These are phyloP conservation scores for Falco cherrug DNA, from an alignment of 2,797 vertebrate genomes.

Conservation along the genomic window DNA sequence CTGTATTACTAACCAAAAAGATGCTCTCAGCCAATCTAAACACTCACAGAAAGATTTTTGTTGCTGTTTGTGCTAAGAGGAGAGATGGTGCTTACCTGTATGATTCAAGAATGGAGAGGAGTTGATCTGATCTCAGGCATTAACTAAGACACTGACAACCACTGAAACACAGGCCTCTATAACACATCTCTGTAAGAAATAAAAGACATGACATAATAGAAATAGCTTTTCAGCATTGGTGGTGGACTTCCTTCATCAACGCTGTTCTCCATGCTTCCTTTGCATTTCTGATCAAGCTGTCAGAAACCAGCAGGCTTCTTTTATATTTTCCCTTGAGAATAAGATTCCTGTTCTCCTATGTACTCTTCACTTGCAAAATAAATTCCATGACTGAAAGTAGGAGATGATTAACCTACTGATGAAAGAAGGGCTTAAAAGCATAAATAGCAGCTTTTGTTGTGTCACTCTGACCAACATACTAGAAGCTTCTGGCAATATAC, in stretches of 20 bases:
- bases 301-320: not conserved
- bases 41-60: not conserved
- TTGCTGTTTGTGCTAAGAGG: not conserved
- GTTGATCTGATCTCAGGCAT: not conserved
- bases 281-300: not conserved
- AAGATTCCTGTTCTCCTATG: not conserved
- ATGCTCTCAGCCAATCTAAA: not conserved
- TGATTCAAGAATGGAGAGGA: not conserved
- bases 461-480: not conserved
- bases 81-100: not conserved
- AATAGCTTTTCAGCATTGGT: not conserved
- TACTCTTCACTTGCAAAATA: conserved; percentile 1
- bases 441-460: not conserved
- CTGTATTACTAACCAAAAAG: not conserved
- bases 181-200: not conserved
- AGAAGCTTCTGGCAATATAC: not conserved
- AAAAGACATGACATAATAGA: not conserved
- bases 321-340: not conserved
- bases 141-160: not conserved
- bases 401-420: not conserved
- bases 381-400: not conserved
- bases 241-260: not conserved
- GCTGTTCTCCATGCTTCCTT: not conserved
- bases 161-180: not conserved
- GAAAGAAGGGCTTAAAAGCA: not conserved